A percentile compares a stretch with the other conserved stretches of the same genome.
Conservation (phyloP, 2,888 invertebrate genomes). For the Habroteleia sp. region DNA sequence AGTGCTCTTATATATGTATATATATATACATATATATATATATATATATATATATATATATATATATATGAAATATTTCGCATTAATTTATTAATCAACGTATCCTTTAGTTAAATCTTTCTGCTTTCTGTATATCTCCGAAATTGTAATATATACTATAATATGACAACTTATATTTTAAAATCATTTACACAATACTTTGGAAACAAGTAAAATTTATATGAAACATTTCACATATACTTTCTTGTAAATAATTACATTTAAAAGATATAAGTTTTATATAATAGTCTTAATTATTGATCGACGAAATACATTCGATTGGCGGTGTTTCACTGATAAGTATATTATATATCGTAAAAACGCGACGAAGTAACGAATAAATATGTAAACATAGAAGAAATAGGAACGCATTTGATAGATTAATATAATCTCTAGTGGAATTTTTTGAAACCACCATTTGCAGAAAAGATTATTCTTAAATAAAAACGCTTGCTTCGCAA, state of each 20-base stretch:
- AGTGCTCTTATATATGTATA: too few species aligned
- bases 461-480: slow-evolving; percentile 1
- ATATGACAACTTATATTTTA: too few species aligned
- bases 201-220: neutral
- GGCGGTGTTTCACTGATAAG: slow-evolving; percentile 42
- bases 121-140: too few species aligned
- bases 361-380: slow-evolving; percentile 20
- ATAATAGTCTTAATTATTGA: slow-evolving; percentile 28
- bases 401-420: slow-evolving; percentile 30
- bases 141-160: too few species aligned
- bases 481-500: neutral
- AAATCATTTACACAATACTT: too few species aligned
- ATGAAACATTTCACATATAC: slow-evolving; percentile 36
- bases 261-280: slow-evolving; percentile 27
- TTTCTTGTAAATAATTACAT: slow-evolving; percentile 17
- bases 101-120: too few species aligned
- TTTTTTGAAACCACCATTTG: neutral
- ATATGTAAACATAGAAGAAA: slow-evolving; percentile 29
- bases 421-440: slow-evolving; percentile 19
- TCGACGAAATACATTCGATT: slow-evolving; percentile 32
- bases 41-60: too few species aligned
- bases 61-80: too few species aligned
- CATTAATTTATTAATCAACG: too few species aligned
- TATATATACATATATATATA: too few species aligned
- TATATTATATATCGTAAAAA: slow-evolving; percentile 30